Conservation (phyloP, 1,140 invertebrate species). For the Thrips palmi region DNA sequence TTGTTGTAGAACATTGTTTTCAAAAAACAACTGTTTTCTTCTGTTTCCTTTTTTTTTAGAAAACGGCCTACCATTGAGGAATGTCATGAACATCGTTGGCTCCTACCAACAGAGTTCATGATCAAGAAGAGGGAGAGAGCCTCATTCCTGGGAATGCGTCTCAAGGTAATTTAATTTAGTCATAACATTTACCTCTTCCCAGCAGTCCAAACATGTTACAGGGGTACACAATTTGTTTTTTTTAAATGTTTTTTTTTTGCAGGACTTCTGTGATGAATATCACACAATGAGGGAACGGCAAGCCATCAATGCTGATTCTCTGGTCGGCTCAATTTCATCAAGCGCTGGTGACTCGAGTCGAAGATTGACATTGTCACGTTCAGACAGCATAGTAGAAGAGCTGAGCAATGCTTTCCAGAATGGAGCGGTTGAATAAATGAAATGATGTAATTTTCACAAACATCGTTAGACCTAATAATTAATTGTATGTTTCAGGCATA, state of each 20-base stretch:
- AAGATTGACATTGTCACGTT: slow-evolving; percentile 37
- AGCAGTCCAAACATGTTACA: neutral
- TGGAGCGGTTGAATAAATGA: too few species aligned
- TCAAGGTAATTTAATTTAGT: slow-evolving; percentile 35
- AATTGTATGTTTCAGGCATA: too few species aligned
- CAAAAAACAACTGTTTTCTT: slow-evolving; percentile 5
- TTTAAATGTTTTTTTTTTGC: slow-evolving; percentile 14
- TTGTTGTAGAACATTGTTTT: slow-evolving; percentile 11
- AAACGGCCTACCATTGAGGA: slow-evolving; percentile 87
- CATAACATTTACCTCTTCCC: neutral
- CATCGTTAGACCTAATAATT: too few species aligned
- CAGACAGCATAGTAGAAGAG: slow-evolving; percentile 66
- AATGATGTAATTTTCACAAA: too few species aligned
- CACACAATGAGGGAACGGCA: slow-evolving; percentile 39
- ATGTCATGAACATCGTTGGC: slow-evolving; percentile 88
- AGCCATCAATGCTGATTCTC: slow-evolving; percentile 34
- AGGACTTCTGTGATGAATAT: slow-evolving; percentile 60
- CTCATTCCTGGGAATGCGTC: slow-evolving; percentile 60
- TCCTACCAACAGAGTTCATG: slow-evolving; percentile 79
- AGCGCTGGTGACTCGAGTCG: slow-evolving; percentile 21
- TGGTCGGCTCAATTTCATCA: slow-evolving; percentile 27
- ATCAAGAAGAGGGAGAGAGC: slow-evolving; percentile 78
- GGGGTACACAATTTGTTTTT: slow-evolving; percentile 5
- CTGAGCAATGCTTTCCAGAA: slow-evolving; percentile 38
- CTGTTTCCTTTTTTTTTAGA: slow-evolving; percentile 31